phyloP scores from a whole-genome alignment of 2,113 vertebrate species.

The Numenius arquata region DNA sequence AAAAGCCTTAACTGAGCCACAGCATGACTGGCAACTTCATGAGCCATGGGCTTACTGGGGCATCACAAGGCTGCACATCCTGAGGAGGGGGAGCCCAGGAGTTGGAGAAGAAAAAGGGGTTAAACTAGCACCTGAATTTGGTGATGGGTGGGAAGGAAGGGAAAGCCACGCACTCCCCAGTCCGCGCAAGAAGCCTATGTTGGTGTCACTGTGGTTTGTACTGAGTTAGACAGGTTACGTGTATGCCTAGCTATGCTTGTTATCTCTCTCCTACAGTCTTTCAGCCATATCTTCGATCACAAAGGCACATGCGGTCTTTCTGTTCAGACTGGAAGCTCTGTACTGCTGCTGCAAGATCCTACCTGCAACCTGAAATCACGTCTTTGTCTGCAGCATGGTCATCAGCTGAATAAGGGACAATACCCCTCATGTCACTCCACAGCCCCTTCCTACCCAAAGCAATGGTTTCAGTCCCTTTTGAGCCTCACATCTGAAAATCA shows the following conservation, averaged over 20 bases:
- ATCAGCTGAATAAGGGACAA: not conserved
- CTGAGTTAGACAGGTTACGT: not conserved
- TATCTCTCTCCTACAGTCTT: not conserved
- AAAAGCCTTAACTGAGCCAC: constrained; percentile 11
- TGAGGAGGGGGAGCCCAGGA: not conserved
- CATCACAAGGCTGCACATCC: not conserved
- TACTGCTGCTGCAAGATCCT: not conserved
- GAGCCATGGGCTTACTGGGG: not conserved
- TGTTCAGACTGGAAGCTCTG: not conserved
- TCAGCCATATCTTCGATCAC: not conserved
- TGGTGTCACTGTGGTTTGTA: not conserved
- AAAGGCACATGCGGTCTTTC: not conserved
- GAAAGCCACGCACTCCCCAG: not conserved
- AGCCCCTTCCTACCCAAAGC: not conserved
- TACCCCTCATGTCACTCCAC: not conserved
- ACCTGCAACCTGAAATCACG: not conserved
- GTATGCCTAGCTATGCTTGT: not conserved
- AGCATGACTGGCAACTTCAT: not conserved
- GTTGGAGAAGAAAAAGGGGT: not conserved
- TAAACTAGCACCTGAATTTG: not conserved
- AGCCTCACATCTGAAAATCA: not conserved
- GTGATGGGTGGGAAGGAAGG: not conserved
- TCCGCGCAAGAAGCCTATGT: not conserved
- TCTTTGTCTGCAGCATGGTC: not conserved
- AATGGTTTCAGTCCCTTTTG: not conserved